Conservation (phyloP, 2,113 vertebrate genomes). For the Mus musculus region DNA sequence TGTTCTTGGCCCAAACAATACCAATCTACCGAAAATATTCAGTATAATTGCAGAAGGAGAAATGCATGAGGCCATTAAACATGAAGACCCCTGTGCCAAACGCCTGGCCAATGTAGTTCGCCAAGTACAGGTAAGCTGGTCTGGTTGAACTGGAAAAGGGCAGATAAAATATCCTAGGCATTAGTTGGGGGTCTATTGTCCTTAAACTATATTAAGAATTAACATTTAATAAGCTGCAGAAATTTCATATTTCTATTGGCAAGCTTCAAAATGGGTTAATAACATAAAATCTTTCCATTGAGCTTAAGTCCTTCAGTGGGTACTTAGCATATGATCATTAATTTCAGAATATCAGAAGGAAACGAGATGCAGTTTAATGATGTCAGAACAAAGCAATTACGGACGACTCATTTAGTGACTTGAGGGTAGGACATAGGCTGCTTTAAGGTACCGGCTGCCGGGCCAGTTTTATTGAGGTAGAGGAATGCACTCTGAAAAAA, state of each 20-base stretch:
- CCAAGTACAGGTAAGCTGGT: slow-evolving; percentile 94
- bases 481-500: slow-evolving; percentile 27
- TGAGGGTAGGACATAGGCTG: not conserved
- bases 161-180: not conserved
- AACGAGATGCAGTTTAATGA: not conserved
- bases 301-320: not conserved
- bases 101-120: slow-evolving; percentile 97
- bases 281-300: not conserved
- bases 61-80: slow-evolving; percentile 95
- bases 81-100: slow-evolving; percentile 96
- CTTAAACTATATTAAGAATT: not conserved
- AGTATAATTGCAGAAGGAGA: slow-evolving; percentile 97
- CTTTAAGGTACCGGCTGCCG: not conserved
- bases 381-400: not conserved
- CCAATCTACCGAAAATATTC: slow-evolving; percentile 98
- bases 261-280: slow-evolving; percentile 18
- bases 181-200: not conserved
- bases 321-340: not conserved
- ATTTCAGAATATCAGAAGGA: not conserved
- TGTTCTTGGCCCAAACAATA: slow-evolving; percentile 96
- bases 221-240: not conserved
- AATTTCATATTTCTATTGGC: slow-evolving; percentile 27
- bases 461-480: not conserved
- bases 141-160: not conserved
- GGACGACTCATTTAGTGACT: not conserved